phyloP scores from a whole-genome alignment of 2,888 invertebrate genomes.

The Acanthacorydalis orientalis region DNA sequence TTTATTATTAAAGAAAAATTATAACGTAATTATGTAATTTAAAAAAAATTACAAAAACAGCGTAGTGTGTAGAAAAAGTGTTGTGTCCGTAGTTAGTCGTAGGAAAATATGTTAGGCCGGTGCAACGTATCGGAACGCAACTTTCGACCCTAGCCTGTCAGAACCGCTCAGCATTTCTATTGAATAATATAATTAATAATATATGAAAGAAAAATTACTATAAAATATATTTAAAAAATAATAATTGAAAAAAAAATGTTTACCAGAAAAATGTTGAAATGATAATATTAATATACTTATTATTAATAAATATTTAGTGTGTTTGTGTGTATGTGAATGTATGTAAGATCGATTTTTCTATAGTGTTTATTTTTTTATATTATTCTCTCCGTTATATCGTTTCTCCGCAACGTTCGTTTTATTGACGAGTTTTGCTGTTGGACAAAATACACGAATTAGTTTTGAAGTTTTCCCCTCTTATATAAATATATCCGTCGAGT shows the following conservation, averaged over 20 bases:
- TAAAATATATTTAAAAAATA: slow-evolving; percentile 1
- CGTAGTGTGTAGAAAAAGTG: slow-evolving; percentile 10
- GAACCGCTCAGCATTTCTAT: slow-evolving; percentile 27
- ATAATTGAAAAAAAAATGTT: background rate
- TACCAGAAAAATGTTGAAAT: background rate
- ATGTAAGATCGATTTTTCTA: background rate
- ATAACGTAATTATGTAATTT: too few species aligned
- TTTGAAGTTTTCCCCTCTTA: too few species aligned
- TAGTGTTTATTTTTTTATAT: background rate
- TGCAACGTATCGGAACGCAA: slow-evolving; percentile 16
- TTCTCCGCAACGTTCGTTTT: too few species aligned
- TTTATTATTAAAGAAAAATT: too few species aligned
- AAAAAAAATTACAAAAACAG: slow-evolving; percentile 6
- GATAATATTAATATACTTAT: background rate
- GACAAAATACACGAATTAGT: background rate
- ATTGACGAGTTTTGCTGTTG: background rate
- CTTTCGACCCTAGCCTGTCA: slow-evolving; percentile 25
- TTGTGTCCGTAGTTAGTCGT: slow-evolving; percentile 3
- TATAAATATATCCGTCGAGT: too few species aligned
- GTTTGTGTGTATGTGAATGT: background rate
- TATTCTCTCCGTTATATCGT: background rate
- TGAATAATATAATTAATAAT: slow-evolving; percentile 14
- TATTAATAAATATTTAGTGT: background rate
- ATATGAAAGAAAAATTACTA: slow-evolving; percentile 1
- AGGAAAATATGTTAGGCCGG: background rate